A percentile compares a stretch with the other conserved stretches of the same genome.
Conservation (phyloP, 37 sponge, comb jelly and placozoan species). For the Ephydatia muelleri region DNA sequence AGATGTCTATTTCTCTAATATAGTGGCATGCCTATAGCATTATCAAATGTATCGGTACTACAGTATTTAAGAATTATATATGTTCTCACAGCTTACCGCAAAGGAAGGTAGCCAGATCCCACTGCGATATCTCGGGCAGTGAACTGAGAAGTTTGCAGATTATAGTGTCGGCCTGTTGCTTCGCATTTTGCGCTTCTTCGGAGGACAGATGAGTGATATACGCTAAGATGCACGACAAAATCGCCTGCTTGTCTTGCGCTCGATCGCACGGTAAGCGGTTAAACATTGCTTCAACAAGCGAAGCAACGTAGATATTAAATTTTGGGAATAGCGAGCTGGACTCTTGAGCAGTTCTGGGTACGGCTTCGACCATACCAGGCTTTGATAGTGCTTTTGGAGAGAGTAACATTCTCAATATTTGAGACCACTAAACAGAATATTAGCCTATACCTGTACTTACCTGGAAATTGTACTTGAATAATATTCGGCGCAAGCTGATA, state of each 20-base stretch:
- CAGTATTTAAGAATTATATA: neutral
- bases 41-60: neutral
- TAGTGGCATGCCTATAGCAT: neutral
- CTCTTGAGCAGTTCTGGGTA: neutral
- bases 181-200: neutral
- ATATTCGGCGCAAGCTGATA: conserved; percentile 28
- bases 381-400: conserved; percentile 15
- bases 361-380: conserved; percentile 33
- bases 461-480: conserved; percentile 40
- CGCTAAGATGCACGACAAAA: conserved; percentile 33
- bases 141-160: conserved; percentile 14
- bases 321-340: conserved; percentile 28
- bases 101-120: conserved; percentile 29
- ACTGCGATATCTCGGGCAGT: conserved; percentile 12
- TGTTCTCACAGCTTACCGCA: conserved; percentile 24
- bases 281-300: conserved; percentile 43
- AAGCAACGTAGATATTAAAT: conserved; percentile 22
- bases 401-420: no score
- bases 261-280: neutral
- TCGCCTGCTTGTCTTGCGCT: neutral
- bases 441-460: neutral
- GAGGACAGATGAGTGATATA: conserved; percentile 26
- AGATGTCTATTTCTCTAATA: neutral
- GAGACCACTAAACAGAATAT: neutral
- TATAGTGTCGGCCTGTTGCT: neutral